phyloP scores from a whole-genome alignment of 2,888 invertebrate genomes.

The Tridacna gigas region DNA sequence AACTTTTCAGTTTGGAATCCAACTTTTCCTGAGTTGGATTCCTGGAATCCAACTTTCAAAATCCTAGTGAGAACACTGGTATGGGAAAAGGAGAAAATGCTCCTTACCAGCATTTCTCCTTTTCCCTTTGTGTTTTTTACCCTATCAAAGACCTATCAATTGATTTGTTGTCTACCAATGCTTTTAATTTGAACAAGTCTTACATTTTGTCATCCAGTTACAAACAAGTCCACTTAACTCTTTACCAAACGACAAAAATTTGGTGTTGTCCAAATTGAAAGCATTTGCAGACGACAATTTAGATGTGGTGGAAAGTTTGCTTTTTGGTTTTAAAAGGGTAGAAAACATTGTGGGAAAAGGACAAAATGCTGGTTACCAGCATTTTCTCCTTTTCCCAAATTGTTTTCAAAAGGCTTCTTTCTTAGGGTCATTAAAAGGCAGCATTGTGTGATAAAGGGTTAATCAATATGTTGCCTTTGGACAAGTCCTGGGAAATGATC shows the following conservation, averaged over 20 bases:
- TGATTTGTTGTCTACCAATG: background rate
- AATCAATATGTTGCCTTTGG: constrained; percentile 5
- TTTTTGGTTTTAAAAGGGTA: too few relatives aligned
- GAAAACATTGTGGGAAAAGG: background rate
- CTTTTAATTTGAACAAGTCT: too few relatives aligned
- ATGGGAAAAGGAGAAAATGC: background rate
- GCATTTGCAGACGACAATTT: too few relatives aligned
- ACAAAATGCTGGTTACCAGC: background rate
- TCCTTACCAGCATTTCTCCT: background rate
- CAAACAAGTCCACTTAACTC: background rate
- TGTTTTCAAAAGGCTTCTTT: background rate
- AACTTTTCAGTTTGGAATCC: too few relatives aligned
- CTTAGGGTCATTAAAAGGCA: too few relatives aligned
- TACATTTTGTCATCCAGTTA: too few relatives aligned
- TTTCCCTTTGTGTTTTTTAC: background rate
- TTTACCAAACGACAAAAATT: background rate
- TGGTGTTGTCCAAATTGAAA: background rate
- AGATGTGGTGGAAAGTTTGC: too few relatives aligned
- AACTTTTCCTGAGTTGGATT: too few relatives aligned
- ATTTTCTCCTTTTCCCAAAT: background rate
- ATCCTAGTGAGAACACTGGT: background rate
- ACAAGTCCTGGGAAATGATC: background rate
- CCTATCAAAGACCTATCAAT: background rate
- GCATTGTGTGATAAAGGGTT: too few relatives aligned
- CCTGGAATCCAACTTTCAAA: too few relatives aligned